Base-by-base conservation (phyloP, 92 coral and sea anemone species). In the Palythoa grandiflora region DNA sequence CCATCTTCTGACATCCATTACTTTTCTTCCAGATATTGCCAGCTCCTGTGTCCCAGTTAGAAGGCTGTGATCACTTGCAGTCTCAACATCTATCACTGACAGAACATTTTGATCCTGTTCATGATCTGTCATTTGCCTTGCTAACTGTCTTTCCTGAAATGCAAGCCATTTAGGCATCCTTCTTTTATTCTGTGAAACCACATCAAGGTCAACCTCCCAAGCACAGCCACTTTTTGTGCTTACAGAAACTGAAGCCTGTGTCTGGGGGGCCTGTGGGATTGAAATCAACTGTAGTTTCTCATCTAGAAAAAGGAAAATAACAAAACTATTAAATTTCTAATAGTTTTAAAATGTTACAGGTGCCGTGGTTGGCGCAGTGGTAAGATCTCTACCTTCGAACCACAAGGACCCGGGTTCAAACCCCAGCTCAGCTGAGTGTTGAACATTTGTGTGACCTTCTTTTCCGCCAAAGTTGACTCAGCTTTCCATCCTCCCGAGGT, bases 151-250 rank as follows among this genome's bases (percentile, higher is more conserved):
- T 28, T 65, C 68, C 75, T 90, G 48, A 9, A 38, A 28, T 21
- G 28, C 8, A 36, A 8, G 55, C 20, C 37, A 14, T 35, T 79
- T 80, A 19, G 87, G 78, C 17, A 28, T 87, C 70, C 85, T 90
- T 60, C 73, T 84, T 83, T 87, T 94, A 15, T 83, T 86, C 16
- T 88, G 71, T 48, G 89, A 87, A 38, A 94, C 90, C 10, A 83
- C 80, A 54, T 90, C 96, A 70, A 94, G 73, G 76, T 92, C 92
- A 79, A 94, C 89, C 72, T 94, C 95, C 96, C 96, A 94, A 12
- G 93, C 95, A 84, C 93, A 94, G 8, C 93, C 75, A 66, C 11
- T 9, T 71, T 53, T 81, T 65, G 59, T 47, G 73, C 59, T 17
- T 3, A n/a, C 57, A 6, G 78, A 37, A 11, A 40, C 19, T 10